phyloP scores from a whole-genome alignment of 2,113 vertebrate genomes.

The Lycaon pictus region DNA sequence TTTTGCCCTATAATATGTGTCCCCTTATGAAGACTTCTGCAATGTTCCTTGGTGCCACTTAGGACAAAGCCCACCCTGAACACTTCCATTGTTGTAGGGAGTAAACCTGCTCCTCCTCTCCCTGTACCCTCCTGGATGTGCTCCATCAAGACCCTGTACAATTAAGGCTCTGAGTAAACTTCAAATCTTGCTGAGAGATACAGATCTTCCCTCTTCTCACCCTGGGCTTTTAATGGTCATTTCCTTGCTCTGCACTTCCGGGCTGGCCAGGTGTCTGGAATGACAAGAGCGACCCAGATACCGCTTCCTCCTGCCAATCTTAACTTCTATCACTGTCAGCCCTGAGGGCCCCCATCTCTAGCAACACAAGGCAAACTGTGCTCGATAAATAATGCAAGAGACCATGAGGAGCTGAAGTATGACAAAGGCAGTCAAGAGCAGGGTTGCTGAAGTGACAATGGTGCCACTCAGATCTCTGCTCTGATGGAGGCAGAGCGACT shows the following conservation, averaged over 20 bases:
- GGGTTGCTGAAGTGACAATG: neutral
- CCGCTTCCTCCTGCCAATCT: constrained; percentile 50
- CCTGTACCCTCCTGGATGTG: neutral
- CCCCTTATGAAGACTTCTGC: neutral
- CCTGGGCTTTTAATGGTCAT: neutral
- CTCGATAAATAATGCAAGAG: constrained; percentile 55
- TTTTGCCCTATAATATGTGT: neutral
- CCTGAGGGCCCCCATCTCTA: constrained; percentile 32
- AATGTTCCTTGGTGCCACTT: neutral
- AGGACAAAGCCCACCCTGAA: neutral
- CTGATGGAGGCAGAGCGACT: neutral
- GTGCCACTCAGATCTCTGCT: neutral
- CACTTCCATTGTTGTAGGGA: neutral
- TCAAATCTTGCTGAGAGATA: neutral
- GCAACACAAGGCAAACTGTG: constrained; percentile 48
- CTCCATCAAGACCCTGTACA: neutral
- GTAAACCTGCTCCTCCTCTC: neutral
- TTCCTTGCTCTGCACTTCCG: neutral
- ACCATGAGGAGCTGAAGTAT: neutral
- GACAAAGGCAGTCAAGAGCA: neutral
- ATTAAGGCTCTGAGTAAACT: neutral
- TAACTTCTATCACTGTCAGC: constrained; percentile 33
- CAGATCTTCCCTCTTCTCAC: neutral
- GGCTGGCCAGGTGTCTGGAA: constrained; percentile 16
- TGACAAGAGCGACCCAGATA: neutral